Evolutionary conservation across 2,888 invertebrate genomes (phyloP), one percentile per base, ranked within the genome.

Genomic region (Hypsopygia costalis): DNA sequence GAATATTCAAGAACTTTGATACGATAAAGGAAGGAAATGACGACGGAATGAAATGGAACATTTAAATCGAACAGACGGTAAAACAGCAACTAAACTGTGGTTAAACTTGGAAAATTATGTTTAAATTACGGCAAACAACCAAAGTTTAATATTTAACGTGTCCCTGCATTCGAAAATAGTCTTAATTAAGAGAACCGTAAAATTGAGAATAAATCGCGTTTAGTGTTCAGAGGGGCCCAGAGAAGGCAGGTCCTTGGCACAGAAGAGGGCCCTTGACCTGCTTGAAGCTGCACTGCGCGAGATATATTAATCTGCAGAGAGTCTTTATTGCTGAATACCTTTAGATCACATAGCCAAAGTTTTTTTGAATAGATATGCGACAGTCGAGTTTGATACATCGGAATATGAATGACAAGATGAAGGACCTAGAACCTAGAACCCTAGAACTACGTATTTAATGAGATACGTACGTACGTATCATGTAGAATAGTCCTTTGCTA

Each of bases 231-330:
- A 33, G 33, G 39, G 33, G 39, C 33, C 39, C 11, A 10, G n/a
- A n/a, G n/a, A n/a, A n/a, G n/a, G 33, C 11, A 33, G 39, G 54
- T 58, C 55, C 59, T 64, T 58, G 55, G 54, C 60, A 58, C 43
- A 43, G 30, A 34, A 37, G 16, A 16, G 16, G 49, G 46, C 50
- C 42, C 55, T 63, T 51, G 52, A 55, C 52, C 54, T 33, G 51
- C 41, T 33, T 47, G 46, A 45, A 48, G 46, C 41, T 51, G 51
- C 48, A 38, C 40, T 47, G 50, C 44, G 40, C 40, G 37, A 50
- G 45, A 50, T 48, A 48, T 56, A 56, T 52, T 53, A 57, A 52
- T 48, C 49, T 58, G 41, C 43, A 51, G 34, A 32, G 16, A 33
- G 37, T 36, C 39, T 36, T 47, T 51, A 53, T 50, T 47, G 47